Evolutionary conservation across 2,797 vertebrate species (phyloP), one percentile per base, ranked within the genome.

Genomic region (Anguilla anguilla): DNA sequence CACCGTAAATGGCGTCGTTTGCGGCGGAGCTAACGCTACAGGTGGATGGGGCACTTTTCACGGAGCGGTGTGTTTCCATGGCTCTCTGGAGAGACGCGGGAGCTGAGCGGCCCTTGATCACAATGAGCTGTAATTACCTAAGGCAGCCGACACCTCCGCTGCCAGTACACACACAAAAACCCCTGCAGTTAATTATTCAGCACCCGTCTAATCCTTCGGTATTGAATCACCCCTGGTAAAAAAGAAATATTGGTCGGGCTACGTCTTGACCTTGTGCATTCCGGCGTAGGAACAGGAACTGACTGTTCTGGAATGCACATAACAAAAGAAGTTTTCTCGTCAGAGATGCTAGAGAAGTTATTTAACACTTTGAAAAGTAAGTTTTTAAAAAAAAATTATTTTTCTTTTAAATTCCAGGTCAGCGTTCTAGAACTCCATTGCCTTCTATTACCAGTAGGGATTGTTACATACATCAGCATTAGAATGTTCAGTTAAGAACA

Each of bases 151-250:
- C 85, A 90, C 89, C 87, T 86, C 85, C 51, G 28, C 79, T 46
- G 59, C 85, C 46, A 25, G 35, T 19, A 49, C 19, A 1, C 31
- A 59, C 86, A 83, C 82, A 87, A 84, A 64, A 87, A 64, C 25
- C 39, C 88, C 88, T 31, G 91, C 91, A 91, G 90, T 94, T 90
- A 92, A 92, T 92, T 93, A 93, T 93, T 93, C 93, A 91, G 92
- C 90, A 89, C 90, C 91, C 74, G 90, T 91, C 92, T 92, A 91
- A 92, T 92, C 92, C 86, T 83, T 84, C 49, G 89, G 90, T 92
- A 93, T 87, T 85, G 86, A 91, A 91, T 92, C 94, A 91, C 91
- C 91, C 88, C 82, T 81, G 90, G 74, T 19, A 31, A 89, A 90
- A 93, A 43, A 13, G 93, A 88, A 90, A 86, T 90, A 69, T 84